Percentiles rank a stretch among this genome's conserved stretches.
These are phyloP conservation scores for Tetrao urogallus DNA, from an alignment of 2,113 vertebrate genomes.

Conservation along the genomic window DNA sequence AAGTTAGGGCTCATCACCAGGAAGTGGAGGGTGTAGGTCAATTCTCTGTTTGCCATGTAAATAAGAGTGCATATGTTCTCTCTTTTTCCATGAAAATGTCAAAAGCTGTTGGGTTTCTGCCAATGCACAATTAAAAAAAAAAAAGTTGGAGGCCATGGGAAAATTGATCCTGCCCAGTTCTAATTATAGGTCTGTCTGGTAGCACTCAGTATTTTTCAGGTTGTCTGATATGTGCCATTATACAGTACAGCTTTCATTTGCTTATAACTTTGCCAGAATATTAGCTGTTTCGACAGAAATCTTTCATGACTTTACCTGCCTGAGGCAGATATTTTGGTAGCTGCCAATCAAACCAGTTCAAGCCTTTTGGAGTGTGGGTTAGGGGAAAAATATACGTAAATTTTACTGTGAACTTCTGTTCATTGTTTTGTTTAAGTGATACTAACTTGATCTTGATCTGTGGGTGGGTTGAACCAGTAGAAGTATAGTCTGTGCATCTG, in stretches of 20 bases:
- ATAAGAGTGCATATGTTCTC: neutral
- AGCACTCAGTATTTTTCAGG: slow-evolving; percentile 3
- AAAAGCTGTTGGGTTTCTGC: slow-evolving; percentile 13
- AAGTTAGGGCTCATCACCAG: neutral
- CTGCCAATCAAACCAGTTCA: neutral
- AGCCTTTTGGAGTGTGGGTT: neutral
- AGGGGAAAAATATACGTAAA: neutral
- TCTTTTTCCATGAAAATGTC: slow-evolving; percentile 15
- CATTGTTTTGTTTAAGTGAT: neutral
- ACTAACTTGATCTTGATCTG: neutral
- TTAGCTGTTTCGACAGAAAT: slow-evolving; percentile 13
- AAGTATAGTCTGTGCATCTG: neutral
- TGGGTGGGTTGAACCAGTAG: neutral
- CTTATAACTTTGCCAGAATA: slow-evolving; percentile 9
- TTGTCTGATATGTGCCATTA: slow-evolving; percentile 16
- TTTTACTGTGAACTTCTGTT: neutral
- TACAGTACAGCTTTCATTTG: slow-evolving; percentile 17
- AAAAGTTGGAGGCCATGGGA: slow-evolving; percentile 24
- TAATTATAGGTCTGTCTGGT: slow-evolving; percentile 54
- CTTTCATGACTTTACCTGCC: neutral
- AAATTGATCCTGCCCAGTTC: slow-evolving; percentile 27
- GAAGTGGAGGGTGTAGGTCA: neutral
- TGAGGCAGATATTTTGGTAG: neutral
- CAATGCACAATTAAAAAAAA: slow-evolving; percentile 10
- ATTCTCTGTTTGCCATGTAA: neutral